These are phyloP conservation scores for Yponomeuta plumbellus DNA, from an alignment of 2,888 invertebrate genomes.

Conservation along the genomic window DNA sequence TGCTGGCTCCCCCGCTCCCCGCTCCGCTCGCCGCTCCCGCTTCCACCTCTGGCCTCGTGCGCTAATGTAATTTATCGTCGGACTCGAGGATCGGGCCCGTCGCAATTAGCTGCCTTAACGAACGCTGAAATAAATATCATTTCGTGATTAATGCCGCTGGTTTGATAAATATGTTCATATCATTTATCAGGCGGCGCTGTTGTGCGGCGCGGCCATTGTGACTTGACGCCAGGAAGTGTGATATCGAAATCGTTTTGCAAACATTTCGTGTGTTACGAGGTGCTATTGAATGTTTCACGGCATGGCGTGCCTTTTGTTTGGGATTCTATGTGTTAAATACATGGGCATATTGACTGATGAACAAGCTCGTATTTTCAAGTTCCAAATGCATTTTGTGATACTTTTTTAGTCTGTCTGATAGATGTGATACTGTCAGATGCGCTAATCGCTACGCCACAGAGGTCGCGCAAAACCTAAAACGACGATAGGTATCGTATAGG, in stretches of 20 bases:
- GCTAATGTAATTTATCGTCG: constrained; percentile 62
- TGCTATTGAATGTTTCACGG: neutral
- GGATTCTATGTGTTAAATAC: neutral
- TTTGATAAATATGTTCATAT: constrained; percentile 61
- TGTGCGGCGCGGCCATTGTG: constrained; percentile 22
- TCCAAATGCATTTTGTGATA: too few relatives aligned
- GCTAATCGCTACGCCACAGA: too few relatives aligned
- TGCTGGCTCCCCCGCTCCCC: neutral
- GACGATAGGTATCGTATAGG: too few relatives aligned
- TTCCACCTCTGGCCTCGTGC: constrained; percentile 2
- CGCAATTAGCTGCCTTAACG: constrained; percentile 72
- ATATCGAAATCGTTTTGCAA: neutral
- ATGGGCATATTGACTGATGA: too few relatives aligned
- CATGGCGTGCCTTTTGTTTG: neutral
- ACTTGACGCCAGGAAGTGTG: neutral
- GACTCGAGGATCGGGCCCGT: constrained; percentile 57
- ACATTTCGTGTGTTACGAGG: neutral
- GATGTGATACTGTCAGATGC: too few relatives aligned
- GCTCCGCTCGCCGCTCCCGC: constrained; percentile 4
- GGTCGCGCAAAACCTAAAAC: too few relatives aligned
- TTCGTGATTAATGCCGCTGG: constrained; percentile 58
- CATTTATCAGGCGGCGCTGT: constrained; percentile 36
- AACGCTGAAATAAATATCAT: constrained; percentile 73
- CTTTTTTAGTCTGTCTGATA: too few relatives aligned
- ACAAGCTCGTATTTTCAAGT: too few relatives aligned